Evolutionary conservation across 2,113 vertebrate species (phyloP).

Genomic region (Nothobranchius kuhntae): DNA sequence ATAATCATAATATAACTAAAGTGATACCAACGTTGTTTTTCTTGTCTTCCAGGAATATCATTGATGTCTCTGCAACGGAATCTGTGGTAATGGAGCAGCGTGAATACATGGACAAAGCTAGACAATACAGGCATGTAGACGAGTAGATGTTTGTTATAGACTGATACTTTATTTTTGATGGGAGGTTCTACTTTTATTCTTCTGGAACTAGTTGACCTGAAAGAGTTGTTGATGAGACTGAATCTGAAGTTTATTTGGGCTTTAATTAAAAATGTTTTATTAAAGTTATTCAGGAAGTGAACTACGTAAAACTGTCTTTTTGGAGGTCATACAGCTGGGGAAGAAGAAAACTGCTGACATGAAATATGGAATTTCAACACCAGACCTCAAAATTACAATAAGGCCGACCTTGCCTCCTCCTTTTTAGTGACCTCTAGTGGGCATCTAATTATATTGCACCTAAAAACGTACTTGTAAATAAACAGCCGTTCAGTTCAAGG

Average conservation of each 20-base stretch:
- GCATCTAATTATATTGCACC: background rate
- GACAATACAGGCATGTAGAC: constrained; percentile 89
- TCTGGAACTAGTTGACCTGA: background rate
- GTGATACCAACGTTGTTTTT: too few relatives aligned
- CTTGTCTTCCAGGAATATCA: constrained; percentile 87
- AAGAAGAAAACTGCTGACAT: too few relatives aligned
- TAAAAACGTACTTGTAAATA: constrained; percentile 5
- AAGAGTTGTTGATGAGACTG: background rate
- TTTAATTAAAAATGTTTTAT: too few relatives aligned
- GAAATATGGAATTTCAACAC: too few relatives aligned
- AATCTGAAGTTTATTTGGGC: background rate
- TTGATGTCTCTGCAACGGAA: constrained; percentile 93
- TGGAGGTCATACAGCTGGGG: too few relatives aligned
- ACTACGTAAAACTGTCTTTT: too few relatives aligned
- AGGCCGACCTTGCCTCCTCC: too few relatives aligned
- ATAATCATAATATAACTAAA: too few relatives aligned
- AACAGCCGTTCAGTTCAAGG: background rate
- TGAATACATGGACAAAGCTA: constrained; percentile 96
- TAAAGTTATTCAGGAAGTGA: too few relatives aligned
- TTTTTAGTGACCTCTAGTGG: background rate
- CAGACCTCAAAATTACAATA: too few relatives aligned
- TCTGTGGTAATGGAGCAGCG: constrained; percentile 97
- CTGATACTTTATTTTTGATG: background rate
- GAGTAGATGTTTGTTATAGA: background rate
- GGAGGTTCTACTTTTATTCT: background rate